Evolutionary conservation across 2,113 vertebrate genomes (phyloP).

Genomic region (Puma concolor): DNA sequence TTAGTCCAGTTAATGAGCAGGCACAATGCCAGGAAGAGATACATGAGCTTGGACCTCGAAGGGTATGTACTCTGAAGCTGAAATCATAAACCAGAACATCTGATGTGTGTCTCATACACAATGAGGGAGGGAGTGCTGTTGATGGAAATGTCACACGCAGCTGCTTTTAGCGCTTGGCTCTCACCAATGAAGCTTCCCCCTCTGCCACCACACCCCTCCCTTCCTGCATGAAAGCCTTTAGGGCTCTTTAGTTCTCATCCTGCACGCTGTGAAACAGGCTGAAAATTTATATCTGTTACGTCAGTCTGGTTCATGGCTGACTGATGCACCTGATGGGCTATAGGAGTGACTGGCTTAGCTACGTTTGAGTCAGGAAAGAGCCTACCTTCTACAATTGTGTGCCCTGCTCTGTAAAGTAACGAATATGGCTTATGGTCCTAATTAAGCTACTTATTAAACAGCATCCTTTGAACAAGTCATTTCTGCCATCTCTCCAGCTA

Average conservation of each 20-base stretch:
- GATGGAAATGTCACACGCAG: conserved; percentile 71
- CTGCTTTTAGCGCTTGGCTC: conserved; percentile 72
- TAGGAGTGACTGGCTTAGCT: neutral
- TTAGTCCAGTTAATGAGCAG: conserved; percentile 15
- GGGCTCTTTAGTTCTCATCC: conserved; percentile 42
- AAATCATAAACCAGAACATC: conserved; percentile 74
- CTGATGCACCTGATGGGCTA: neutral
- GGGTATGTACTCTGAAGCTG: conserved; percentile 52
- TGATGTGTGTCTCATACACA: conserved; percentile 65
- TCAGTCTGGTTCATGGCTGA: conserved; percentile 1
- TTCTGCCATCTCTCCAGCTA: neutral
- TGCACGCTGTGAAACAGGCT: neutral
- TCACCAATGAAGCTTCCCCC: neutral
- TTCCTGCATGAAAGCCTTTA: conserved; percentile 53
- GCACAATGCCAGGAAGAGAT: conserved; percentile 19
- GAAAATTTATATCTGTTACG: conserved; percentile 42
- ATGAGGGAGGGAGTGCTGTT: conserved; percentile 56
- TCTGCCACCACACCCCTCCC: neutral
- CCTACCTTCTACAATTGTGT: neutral
- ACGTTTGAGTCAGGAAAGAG: neutral
- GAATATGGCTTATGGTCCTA: neutral
- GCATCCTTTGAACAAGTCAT: neutral
- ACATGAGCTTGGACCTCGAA: conserved; percentile 49
- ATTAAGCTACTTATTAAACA: neutral
- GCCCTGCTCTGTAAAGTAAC: neutral